phyloP scores from a whole-genome alignment of 1,140 invertebrate genomes.

The Mylabris phalerata region DNA sequence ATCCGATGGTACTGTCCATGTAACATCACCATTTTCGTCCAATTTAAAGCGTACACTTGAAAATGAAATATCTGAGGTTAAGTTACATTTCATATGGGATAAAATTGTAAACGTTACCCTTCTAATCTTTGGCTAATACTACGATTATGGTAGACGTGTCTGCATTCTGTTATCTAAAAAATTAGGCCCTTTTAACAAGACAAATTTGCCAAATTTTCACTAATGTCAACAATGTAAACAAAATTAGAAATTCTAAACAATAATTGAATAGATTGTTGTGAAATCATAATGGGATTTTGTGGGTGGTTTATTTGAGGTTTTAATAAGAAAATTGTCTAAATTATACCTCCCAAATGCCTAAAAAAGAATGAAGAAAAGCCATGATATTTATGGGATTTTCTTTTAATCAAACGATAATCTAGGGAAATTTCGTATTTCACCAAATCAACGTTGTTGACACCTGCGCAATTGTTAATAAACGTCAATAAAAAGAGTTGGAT shows the following conservation, averaged over 20 bases:
- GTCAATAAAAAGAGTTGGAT: no score
- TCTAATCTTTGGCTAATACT: constrained; percentile 48
- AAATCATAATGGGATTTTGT: constrained; percentile 6
- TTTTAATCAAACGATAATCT: background rate
- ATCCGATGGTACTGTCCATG: constrained; percentile 51
- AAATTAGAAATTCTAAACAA: background rate
- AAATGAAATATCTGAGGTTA: constrained; percentile 4
- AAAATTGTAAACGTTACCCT: constrained; percentile 41
- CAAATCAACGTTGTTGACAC: no score
- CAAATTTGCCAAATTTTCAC: background rate
- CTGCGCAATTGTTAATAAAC: no score
- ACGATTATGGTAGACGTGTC: constrained; percentile 41
- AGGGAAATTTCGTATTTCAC: background rate
- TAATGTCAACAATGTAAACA: constrained; percentile 1
- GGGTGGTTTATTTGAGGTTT: no score
- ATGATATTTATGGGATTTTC: constrained; percentile 18
- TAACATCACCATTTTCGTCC: constrained; percentile 59
- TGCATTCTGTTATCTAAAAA: constrained; percentile 46
- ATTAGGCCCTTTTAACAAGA: background rate
- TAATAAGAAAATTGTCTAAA: background rate
- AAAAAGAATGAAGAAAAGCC: constrained; percentile 34
- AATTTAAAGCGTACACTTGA: constrained; percentile 56
- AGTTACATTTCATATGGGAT: no score
- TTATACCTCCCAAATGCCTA: constrained; percentile 43
- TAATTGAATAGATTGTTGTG: constrained; percentile 1